A percentile compares a stretch with the other conserved stretches of the same genome.
These are phyloP conservation scores for Fistularia commersonii DNA, from an alignment of 2,797 vertebrate genomes.

Conservation along the genomic window DNA sequence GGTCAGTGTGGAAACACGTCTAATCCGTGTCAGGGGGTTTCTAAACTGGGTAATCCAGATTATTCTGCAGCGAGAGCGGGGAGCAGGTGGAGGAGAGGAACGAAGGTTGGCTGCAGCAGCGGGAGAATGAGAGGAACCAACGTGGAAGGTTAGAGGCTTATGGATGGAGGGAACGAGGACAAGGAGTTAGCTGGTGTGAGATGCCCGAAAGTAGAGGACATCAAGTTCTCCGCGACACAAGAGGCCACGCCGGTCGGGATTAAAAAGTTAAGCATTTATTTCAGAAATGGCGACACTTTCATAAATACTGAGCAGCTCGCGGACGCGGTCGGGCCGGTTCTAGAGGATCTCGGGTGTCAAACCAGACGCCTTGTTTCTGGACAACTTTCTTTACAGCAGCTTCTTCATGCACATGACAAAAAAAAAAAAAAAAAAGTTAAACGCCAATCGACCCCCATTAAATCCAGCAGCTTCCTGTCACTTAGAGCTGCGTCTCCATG, in stretches of 20 bases:
- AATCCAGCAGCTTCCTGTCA: constrained; percentile 62
- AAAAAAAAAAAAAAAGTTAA: constrained; percentile 39
- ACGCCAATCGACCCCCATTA: too few relatives aligned
- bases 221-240: constrained; percentile 14
- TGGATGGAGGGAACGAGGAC: too few relatives aligned
- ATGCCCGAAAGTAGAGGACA: not conserved
- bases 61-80: too few relatives aligned
- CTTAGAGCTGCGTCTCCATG: constrained; percentile 29
- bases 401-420: constrained; percentile 40
- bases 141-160: too few relatives aligned
- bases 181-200: too few relatives aligned
- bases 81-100: too few relatives aligned
- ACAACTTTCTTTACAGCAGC: constrained; percentile 18
- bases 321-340: constrained; percentile 20
- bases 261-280: constrained; percentile 65
- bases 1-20: too few relatives aligned
- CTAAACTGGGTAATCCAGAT: too few relatives aligned
- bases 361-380: constrained; percentile 1
- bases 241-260: constrained; percentile 19
- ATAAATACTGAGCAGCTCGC: constrained; percentile 66
- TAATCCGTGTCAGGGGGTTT: too few relatives aligned
- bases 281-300: constrained; percentile 51
- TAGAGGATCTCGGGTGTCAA: constrained; percentile 1
- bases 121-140: too few relatives aligned
- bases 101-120: too few relatives aligned